Evolutionary conservation across 2,888 invertebrate genomes (phyloP).

Genomic region (Drosophila longiperda): DNA sequence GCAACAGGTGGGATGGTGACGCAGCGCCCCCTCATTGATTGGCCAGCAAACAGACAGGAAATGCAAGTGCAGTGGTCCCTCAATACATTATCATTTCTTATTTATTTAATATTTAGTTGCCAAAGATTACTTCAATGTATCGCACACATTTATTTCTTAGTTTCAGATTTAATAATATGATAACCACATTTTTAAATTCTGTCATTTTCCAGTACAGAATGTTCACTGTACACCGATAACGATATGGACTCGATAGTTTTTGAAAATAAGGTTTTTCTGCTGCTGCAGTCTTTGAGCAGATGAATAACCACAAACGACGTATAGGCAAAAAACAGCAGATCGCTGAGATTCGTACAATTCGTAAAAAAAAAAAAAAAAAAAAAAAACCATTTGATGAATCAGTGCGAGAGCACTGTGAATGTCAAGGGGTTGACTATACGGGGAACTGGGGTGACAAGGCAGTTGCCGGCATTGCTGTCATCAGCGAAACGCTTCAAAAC

Average conservation of each 20-base stretch:
- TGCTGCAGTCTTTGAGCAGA: conserved; percentile 1
- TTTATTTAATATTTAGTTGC: background rate
- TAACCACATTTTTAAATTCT: background rate
- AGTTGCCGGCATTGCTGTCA: conserved; percentile 70
- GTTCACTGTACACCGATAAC: background rate
- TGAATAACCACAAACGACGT: conserved; percentile 42
- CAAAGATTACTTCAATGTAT: background rate
- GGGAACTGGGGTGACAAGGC: background rate
- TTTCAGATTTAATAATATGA: background rate
- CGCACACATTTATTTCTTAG: background rate
- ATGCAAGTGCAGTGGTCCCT: conserved; percentile 8
- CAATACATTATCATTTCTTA: background rate
- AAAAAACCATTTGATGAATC: conserved; percentile 57
- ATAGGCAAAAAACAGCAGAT: conserved; percentile 28
- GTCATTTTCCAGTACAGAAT: background rate
- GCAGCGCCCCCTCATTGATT: conserved; percentile 33
- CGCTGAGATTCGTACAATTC: conserved; percentile 24
- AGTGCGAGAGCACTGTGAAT: conserved; percentile 28
- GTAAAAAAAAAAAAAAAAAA: conserved; percentile 18
- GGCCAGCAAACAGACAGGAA: conserved; percentile 17
- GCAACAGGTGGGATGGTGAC: conserved; percentile 45
- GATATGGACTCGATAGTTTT: background rate
- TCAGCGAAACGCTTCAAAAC: conserved; percentile 71
- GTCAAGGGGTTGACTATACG: background rate
- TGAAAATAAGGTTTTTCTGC: conserved; percentile 14